Evolutionary conservation across 2,888 invertebrate genomes (phyloP), one percentile per base, ranked within the genome.

Genomic region (Agonopterix heracliana): DNA sequence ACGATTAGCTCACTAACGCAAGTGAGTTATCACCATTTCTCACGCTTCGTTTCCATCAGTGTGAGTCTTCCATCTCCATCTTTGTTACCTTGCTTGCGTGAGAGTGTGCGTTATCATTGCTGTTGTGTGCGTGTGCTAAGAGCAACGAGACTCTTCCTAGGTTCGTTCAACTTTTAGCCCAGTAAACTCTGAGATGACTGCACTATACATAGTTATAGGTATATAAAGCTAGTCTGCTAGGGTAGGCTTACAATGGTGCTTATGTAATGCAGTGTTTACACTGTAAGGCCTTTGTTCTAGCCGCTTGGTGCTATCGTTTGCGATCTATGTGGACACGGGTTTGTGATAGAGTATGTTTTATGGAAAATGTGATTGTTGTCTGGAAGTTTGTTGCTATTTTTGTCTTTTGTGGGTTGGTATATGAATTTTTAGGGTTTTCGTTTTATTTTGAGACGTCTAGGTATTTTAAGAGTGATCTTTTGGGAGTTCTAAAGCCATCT

Each of bases 151-250:
- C 76, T 74, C 76, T 79, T 76, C 80, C 78, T 77, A 76, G 79
- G 87, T 84, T 83, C 86, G 70, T 88, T 89, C 87, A 88, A 85
- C 89, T 89, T 88, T 85, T 89, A 88, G 86, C 89, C 89, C 79
- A 89, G 87, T 89, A 87, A 89, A 89, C 88, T 88, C 81, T 71
- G 75, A 70, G 68, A 69, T 68, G 71, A 44, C 47, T 44, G 44
- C 45, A 40, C 46, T 49, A 49, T 47, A 48, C 48, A 48, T 51
- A 48, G 47, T 17, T 48, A 41, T 46, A 41, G 35, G 45, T 43
- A 9, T 43, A 43, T 42, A 41, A 4, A 38, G 38, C 10, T 38
- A 38, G 38, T n/a, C 13, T 41, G 49, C 35, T 12, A 44, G 14
- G 34, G 34, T 42, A 41, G 41, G n/a, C 26, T 40, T 45, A 35